Conservation (phyloP, 2,888 invertebrate species). For the Lacanobia wlatinum region DNA sequence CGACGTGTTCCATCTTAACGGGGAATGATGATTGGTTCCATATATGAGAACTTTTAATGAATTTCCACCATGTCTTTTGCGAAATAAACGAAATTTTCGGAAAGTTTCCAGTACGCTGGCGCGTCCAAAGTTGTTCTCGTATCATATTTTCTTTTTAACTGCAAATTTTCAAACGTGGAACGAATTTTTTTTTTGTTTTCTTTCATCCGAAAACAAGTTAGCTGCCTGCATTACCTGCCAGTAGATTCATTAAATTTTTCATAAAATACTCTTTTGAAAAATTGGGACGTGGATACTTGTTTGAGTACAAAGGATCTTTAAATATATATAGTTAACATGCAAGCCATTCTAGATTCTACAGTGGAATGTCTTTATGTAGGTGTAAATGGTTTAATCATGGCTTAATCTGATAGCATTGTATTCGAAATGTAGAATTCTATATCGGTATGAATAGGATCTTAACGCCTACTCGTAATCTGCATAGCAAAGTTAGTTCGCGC, state of each 20-base stretch:
- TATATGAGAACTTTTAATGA: constrained; percentile 42
- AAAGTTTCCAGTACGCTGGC: constrained; percentile 12
- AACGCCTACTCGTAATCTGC: constrained; percentile 18
- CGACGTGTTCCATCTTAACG: constrained; percentile 49
- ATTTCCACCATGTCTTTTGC: constrained; percentile 26
- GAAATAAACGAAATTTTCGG: constrained; percentile 5
- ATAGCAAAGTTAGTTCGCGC: background rate
- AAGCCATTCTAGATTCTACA: background rate
- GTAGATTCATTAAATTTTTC: constrained; percentile 1
- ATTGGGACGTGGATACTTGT: background rate
- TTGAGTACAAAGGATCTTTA: constrained; percentile 5
- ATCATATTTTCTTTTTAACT: constrained; percentile 23
- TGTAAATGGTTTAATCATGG: constrained; percentile 21
- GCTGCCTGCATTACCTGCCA: constrained; percentile 12
- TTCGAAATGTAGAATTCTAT: constrained; percentile 14
- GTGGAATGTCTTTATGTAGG: constrained; percentile 6
- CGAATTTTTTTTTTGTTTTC: constrained; percentile 11
- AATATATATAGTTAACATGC: background rate
- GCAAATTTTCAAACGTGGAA: constrained; percentile 40
- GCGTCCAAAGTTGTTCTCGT: constrained; percentile 10
- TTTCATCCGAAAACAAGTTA: constrained; percentile 24
- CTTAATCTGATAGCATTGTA: constrained; percentile 21
- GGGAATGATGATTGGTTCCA: constrained; percentile 42
- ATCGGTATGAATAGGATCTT: constrained; percentile 9
- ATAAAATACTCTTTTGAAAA: background rate